phyloP scores from a whole-genome alignment of 2,888 invertebrate species.

The Eupithecia dodoneata region DNA sequence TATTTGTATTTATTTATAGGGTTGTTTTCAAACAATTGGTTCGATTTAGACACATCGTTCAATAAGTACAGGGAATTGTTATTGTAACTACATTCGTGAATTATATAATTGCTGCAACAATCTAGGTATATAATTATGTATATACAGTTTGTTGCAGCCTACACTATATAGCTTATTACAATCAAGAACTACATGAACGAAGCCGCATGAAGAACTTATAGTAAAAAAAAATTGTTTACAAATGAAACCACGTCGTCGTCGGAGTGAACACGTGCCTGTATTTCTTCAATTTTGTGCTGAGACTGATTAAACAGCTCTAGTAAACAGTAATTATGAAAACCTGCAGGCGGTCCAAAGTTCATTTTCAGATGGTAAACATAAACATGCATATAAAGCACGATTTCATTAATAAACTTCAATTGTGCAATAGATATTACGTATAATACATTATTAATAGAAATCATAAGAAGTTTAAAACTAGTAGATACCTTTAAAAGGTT shows the following conservation, averaged over 20 bases:
- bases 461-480: neutral
- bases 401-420: neutral
- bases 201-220: neutral
- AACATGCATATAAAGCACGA: neutral
- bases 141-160: too few species aligned
- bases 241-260: constrained; percentile 1
- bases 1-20: too few species aligned
- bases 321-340: constrained; percentile 21
- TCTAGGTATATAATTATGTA: too few species aligned
- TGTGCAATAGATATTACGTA: neutral
- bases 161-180: too few species aligned
- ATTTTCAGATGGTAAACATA: constrained; percentile 28
- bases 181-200: neutral
- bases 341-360: constrained; percentile 27
- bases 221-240: neutral
- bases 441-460: neutral
- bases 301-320: neutral
- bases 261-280: constrained; percentile 10
- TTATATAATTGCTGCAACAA: too few species aligned
- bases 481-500: neutral
- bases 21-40: neutral
- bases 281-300: neutral
- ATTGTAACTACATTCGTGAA: neutral
- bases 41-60: neutral
- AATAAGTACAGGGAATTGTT: neutral